Evolutionary conservation across 2,113 vertebrate genomes (phyloP), one percentile per base, ranked within the genome.

Genomic region (Anolis sagrei): DNA sequence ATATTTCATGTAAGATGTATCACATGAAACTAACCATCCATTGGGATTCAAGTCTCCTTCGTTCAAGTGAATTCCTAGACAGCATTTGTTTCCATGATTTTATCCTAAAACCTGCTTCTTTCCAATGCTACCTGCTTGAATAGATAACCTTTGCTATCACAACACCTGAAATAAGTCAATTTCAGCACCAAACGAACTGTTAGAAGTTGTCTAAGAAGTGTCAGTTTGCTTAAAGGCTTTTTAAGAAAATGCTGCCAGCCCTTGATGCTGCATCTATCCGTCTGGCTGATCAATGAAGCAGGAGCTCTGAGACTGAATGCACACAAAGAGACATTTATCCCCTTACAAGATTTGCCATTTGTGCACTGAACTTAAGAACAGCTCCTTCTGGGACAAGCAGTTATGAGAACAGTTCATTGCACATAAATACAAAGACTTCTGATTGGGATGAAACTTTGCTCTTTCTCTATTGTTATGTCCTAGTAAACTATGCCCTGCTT

Each of bases 111-210:
- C 5, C 84, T 32, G 70, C 79, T 92, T 91, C 76, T 39, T 84
- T 89, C 66, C 75, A 66, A 89, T 87, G 72, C 49, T 86, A 13
- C 62, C 49, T 87, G 84, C 74, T 66, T 29, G 74, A 87, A 93
- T 82, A 74, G 75, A 88, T 86, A 61, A 78, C 54, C 16, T 58
- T 77, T 87, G 74, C 81, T 86, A 62, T 48, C 66, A 25, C 1
- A 83, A 86, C 81, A 93, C 64, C 81, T 54, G 85, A 84, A 87
- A 7, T 0, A 73, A 91, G 82, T 29, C 77, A 88, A 84, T 90
- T 89, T 91, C 89, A 88, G 81, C 82, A 78, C 81, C 88, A 87
- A 68, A 80, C 72, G 68, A 84, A 77, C 81, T 91, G 84, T 76
- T 86, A 83, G 10, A 32, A 81, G 86, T 25, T 87, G 84, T 75